These are phyloP conservation scores for Pimpla rufipes DNA, from an alignment of 2,888 invertebrate species.

Conservation along the genomic window DNA sequence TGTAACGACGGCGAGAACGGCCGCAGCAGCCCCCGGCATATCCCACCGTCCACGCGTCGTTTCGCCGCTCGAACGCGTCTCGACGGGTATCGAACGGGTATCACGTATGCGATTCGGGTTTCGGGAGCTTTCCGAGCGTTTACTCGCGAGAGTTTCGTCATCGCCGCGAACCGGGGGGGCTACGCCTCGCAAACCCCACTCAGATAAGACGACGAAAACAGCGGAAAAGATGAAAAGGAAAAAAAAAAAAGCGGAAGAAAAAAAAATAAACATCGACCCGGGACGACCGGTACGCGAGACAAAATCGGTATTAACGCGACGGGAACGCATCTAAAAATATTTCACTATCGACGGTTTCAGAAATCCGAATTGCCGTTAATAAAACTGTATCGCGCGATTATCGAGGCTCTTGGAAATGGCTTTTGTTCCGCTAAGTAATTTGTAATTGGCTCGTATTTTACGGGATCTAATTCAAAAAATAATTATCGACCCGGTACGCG, in stretches of 20 bases:
- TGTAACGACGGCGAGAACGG: background rate
- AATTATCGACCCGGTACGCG: too few relatives aligned
- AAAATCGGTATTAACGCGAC: slow-evolving; percentile 1
- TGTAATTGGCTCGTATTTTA: too few relatives aligned
- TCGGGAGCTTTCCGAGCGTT: slow-evolving; percentile 69
- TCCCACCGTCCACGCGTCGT: slow-evolving; percentile 53
- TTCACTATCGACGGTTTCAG: background rate
- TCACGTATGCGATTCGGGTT: slow-evolving; percentile 59
- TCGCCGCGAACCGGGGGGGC: background rate
- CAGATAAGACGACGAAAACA: slow-evolving; percentile 25
- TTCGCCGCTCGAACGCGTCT: slow-evolving; percentile 60
- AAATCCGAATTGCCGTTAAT: background rate
- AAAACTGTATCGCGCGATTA: background rate
- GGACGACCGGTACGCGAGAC: background rate
- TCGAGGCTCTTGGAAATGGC: too few relatives aligned
- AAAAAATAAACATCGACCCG: slow-evolving; percentile 11
- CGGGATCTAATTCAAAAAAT: background rate
- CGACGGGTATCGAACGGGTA: slow-evolving; percentile 71
- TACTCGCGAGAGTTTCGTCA: slow-evolving; percentile 50
- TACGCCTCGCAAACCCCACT: slow-evolving; percentile 29
- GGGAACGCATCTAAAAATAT: background rate
- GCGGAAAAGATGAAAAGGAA: background rate
- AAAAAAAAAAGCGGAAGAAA: background rate
- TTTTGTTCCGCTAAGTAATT: too few relatives aligned
- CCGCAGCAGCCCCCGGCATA: slow-evolving; percentile 3